phyloP scores from a whole-genome alignment of 2,888 invertebrate species.

The Folsomia candida region DNA sequence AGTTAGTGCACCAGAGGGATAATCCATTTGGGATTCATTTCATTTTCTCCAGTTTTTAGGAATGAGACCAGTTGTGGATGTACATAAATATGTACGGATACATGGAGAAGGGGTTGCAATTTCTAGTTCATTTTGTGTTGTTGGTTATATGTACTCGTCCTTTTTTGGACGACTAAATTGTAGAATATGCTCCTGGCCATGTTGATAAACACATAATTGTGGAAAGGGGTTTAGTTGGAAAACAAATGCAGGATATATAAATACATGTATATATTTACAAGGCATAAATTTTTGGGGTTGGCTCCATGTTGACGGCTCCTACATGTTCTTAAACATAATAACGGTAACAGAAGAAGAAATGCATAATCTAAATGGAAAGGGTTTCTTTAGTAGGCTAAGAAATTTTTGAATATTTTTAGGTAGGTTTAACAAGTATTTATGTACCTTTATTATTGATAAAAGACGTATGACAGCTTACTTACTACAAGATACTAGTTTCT shows the following conservation, averaged over 20 bases:
- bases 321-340: constrained; percentile 2
- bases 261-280: too few relatives aligned
- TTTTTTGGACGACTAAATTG: background rate
- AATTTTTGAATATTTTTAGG: background rate
- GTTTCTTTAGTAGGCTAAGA: background rate
- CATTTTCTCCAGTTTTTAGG: constrained; percentile 1
- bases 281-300: background rate
- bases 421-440: background rate
- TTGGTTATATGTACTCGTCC: background rate
- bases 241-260: background rate
- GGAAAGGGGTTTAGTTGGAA: constrained; percentile 7
- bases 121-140: background rate
- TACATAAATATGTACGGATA: too few relatives aligned
- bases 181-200: background rate
- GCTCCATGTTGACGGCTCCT: too few relatives aligned
- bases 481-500: too few relatives aligned
- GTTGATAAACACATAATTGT: constrained; percentile 13
- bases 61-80: background rate
- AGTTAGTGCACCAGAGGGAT: background rate
- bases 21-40: constrained; percentile 19
- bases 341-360: constrained; percentile 2
- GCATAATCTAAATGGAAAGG: background rate
- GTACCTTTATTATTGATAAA: background rate
- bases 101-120: background rate
- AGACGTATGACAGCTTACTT: too few relatives aligned